A percentile compares a stretch with the other conserved stretches of the same genome.
phyloP scores from a whole-genome alignment of 2,888 invertebrate genomes.

The Harmothoe impar region DNA sequence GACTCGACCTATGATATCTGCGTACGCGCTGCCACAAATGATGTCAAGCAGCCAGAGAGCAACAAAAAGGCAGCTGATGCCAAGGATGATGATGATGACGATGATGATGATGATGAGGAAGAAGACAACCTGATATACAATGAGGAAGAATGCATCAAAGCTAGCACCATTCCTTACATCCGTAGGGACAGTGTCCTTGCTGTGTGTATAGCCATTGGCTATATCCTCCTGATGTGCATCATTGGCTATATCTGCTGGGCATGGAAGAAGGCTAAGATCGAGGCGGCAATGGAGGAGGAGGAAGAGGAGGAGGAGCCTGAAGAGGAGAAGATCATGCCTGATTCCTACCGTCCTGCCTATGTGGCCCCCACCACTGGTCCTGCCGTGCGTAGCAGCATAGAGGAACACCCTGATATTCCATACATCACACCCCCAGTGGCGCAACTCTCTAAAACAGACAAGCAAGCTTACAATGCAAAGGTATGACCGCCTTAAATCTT shows the following conservation, averaged over 20 bases:
- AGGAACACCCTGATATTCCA: slow-evolving; percentile 66
- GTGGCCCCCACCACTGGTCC: background rate
- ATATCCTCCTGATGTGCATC: slow-evolving; percentile 55
- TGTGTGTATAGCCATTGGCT: slow-evolving; percentile 52
- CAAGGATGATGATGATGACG: background rate
- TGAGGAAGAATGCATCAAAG: slow-evolving; percentile 34
- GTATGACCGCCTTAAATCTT: slow-evolving; percentile 26
- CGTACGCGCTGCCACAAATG: background rate
- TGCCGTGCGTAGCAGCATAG: slow-evolving; percentile 48
- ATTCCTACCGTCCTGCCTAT: background rate
- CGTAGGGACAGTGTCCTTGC: slow-evolving; percentile 66
- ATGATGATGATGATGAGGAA: background rate
- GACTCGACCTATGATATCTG: slow-evolving; percentile 62
- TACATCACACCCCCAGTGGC: slow-evolving; percentile 66
- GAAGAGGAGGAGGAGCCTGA: slow-evolving; percentile 51
- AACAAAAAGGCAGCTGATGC: background rate
- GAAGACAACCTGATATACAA: slow-evolving; percentile 52
- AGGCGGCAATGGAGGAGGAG: slow-evolving; percentile 26
- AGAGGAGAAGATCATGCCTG: slow-evolving; percentile 26
- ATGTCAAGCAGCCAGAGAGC: background rate
- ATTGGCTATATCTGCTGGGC: slow-evolving; percentile 64
- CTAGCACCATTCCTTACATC: slow-evolving; percentile 57
- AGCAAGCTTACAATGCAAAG: slow-evolving; percentile 28
- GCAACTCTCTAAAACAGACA: slow-evolving; percentile 46
- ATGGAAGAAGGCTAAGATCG: slow-evolving; percentile 19